These are phyloP conservation scores for Limonius californicus DNA, from an alignment of 1,140 invertebrate genomes.

Conservation along the genomic window DNA sequence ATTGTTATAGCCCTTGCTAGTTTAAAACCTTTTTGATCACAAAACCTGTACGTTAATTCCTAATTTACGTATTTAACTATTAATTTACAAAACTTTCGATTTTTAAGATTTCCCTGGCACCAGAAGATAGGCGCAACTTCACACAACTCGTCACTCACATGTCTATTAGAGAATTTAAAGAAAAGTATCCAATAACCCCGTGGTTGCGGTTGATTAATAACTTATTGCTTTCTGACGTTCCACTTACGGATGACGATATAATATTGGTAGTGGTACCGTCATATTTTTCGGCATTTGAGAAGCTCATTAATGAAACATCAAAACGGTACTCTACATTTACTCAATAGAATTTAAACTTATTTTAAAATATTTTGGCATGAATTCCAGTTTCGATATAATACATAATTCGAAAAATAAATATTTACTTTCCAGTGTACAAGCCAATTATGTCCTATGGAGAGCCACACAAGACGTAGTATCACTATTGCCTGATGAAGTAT, in stretches of 20 bases:
- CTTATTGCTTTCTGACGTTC: conserved; percentile 48
- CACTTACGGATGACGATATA: conserved; percentile 47
- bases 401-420: background rate
- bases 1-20: no score
- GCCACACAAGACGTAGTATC: conserved; percentile 69
- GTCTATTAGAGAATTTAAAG: conserved; percentile 70
- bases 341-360: no score
- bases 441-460: conserved; percentile 83
- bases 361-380: background rate
- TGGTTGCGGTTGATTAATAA: conserved; percentile 61
- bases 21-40: no score
- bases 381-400: background rate
- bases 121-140: conserved; percentile 86
- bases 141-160: conserved; percentile 89
- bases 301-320: conserved; percentile 51
- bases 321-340: conserved; percentile 53
- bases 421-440: conserved; percentile 32
- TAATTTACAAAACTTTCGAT: no score
- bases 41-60: no score
- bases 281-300: conserved; percentile 55
- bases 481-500: conserved; percentile 64
- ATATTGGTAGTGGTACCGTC: conserved; percentile 59
- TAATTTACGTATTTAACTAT: no score
- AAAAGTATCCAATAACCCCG: conserved; percentile 64
- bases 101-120: conserved; percentile 76